A percentile compares a stretch with the other conserved stretches of the same genome.
Evolutionary conservation across 2,888 invertebrate genomes (phyloP).

Genomic region (Cerceris rybyensis): DNA sequence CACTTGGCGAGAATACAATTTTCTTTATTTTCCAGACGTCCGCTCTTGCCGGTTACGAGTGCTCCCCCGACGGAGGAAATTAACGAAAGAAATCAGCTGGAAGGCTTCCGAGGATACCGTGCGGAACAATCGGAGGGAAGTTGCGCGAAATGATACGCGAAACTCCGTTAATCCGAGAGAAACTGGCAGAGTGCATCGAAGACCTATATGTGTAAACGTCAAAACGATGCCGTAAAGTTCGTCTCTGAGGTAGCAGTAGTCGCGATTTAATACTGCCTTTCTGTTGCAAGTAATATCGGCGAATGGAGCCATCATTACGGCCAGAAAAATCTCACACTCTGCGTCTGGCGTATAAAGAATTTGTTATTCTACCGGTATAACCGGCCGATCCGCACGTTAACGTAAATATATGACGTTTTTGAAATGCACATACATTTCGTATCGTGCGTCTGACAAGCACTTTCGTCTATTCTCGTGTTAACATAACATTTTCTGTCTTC

Average conservation of each 20-base stretch:
- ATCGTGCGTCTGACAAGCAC: constrained; percentile 50
- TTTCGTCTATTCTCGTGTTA: constrained; percentile 24
- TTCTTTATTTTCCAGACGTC: too few species aligned
- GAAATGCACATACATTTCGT: constrained; percentile 13
- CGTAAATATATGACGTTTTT: constrained; percentile 26
- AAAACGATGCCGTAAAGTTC: constrained; percentile 31
- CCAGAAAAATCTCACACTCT: constrained; percentile 34
- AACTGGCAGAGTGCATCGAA: constrained; percentile 4
- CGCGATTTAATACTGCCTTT: constrained; percentile 33
- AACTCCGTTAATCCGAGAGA: constrained; percentile 4
- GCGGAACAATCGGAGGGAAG: not conserved
- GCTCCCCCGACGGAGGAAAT: not conserved
- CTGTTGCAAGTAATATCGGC: constrained; percentile 38
- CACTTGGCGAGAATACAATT: too few species aligned
- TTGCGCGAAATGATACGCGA: constrained; percentile 10
- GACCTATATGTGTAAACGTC: not conserved
- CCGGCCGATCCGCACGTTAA: constrained; percentile 31
- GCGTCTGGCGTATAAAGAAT: constrained; percentile 52
- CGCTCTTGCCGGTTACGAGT: too few species aligned
- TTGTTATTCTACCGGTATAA: constrained; percentile 58
- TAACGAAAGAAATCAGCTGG: not conserved
- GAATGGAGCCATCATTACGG: constrained; percentile 44
- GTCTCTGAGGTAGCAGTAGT: constrained; percentile 18
- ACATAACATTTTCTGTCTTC: not conserved
- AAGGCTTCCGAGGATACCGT: not conserved